Evolutionary conservation across 1,140 invertebrate species (phyloP), one percentile per base, ranked within the genome.

Genomic region (Mizuhopecten yessoensis): DNA sequence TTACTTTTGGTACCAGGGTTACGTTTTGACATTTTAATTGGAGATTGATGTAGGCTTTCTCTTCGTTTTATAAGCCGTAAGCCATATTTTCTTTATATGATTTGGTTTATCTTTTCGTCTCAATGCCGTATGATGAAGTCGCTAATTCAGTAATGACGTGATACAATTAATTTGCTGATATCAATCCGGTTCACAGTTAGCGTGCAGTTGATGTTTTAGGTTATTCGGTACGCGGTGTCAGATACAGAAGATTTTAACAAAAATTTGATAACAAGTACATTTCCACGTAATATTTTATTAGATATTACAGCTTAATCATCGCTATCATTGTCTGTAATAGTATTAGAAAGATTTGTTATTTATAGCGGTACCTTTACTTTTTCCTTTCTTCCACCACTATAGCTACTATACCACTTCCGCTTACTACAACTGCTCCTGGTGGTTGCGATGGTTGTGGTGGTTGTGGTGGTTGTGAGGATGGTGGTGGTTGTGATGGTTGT

Each of bases 11-110:
- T 75, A 75, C 57, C 23, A 75, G 9, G 23, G 57, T 75, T 75
- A 75, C 57, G 57, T n/a, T 75, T 75, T 75, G 57, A 75, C 57
- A 75, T 75, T 75, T 75, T 75, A 75, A 75, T 75, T 75, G 57
- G 57, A 75, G 9, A 75, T 75, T 75, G 57, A 75, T 75, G 57
- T 5, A 75, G n/a, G 57, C 29, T 17, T 75, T 75, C 57, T 75
- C 23, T 75, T 75, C 57, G 57, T 75, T 75, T 75, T 75, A 29
- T 75, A 29, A n/a, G n/a, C 57, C 3, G 57, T n/a, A 29, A n/a
- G 2, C 9, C 0, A 75, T 29, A 75, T 23, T 75, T 75, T 75
- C 57, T 75, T 75, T 75, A 29, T 75, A 75, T 5, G 5, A 29
- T 75, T 29, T n/a, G 3, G 57, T 75, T 75, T 29, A 75, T 75